Conservation (phyloP, 1,140 invertebrate genomes). For the Pogonognathellus flavescens region DNA sequence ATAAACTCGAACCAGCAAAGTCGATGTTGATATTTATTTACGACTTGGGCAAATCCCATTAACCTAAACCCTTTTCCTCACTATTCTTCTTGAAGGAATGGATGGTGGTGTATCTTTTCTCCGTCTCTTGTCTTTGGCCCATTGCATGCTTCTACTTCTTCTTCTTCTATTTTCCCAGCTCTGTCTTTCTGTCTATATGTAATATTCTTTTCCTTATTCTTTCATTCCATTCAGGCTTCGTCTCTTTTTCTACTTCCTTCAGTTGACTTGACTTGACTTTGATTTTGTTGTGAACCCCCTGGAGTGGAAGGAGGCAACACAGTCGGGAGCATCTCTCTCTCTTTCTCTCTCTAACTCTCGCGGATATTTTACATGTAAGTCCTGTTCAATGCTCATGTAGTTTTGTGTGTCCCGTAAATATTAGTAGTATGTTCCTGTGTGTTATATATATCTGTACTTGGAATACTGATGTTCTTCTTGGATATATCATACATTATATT, state of each 20-base stretch:
- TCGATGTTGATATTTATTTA: slow-evolving; percentile 55
- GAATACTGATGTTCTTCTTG: no score
- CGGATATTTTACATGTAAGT: background rate
- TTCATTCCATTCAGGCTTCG: background rate
- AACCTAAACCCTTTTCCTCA: slow-evolving; percentile 52
- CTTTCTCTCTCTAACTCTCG: background rate
- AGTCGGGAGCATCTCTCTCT: background rate
- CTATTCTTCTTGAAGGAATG: slow-evolving; percentile 21
- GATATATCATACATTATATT: no score
- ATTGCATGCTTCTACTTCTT: background rate
- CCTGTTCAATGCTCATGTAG: background rate
- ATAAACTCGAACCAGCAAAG: slow-evolving; percentile 32
- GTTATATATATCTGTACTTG: no score
- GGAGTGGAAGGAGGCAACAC: slow-evolving; percentile 40
- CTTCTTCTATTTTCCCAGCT: background rate
- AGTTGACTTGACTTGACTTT: slow-evolving; percentile 33
- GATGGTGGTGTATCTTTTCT: slow-evolving; percentile 39
- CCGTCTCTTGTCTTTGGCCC: slow-evolving; percentile 2
- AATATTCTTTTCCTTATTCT: slow-evolving; percentile 15
- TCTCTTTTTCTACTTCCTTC: background rate
- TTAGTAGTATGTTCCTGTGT: no score
- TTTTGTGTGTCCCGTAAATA: background rate
- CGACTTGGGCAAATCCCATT: slow-evolving; percentile 56
- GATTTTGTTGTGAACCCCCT: slow-evolving; percentile 21
- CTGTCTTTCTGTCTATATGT: background rate